Evolutionary conservation across 2,797 vertebrate species (phyloP), one percentile per base, ranked within the genome.

Genomic region (Macropodus opercularis): DNA sequence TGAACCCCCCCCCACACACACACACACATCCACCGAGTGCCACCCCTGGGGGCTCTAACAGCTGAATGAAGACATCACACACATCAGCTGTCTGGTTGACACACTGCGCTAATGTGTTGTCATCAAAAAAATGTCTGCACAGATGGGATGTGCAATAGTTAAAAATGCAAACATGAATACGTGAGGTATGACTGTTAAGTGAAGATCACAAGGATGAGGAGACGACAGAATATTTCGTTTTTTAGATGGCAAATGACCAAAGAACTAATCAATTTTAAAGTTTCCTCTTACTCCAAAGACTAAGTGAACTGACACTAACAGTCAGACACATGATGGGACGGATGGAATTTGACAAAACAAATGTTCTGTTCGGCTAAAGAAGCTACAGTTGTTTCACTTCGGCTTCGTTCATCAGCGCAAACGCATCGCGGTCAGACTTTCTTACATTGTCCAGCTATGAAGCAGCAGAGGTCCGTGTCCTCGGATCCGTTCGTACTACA

Each of bases 31-130:
- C 48, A 39, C 49, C 58, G 71, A 70, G 81, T 73, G 75, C 63
- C 60, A 57, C 68, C 72, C 60, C 26, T 36, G 59, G 64, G 80
- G 80, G 49, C 53, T 70, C 58, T 67, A 78, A 83, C 87, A 88
- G 89, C 85, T 88, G 84, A 88, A 72, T 12, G 51, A 80, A 77
- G 83, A 74, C 63, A 73, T 75, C 52, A 24, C 78, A 76, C 52
- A 24, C 78, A 76, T 86, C 85, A 89, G 85, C 83, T 87, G 87
- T 87, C 62, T 22, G 59, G 3, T 42, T 32, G 57, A 65, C 58
- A 26, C 35, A 14, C 56, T 50, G 50, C 12, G 21, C 57, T 43
- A 66, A 69, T 26, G 55, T 27, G 48, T 1, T 47, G 44, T n/a
- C 0, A 1, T 53, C 31, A 36, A 3, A 65, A n/a, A n/a, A 64